Base-by-base conservation (phyloP, 2,797 vertebrate genomes). In the Loris lydekkerianus region DNA sequence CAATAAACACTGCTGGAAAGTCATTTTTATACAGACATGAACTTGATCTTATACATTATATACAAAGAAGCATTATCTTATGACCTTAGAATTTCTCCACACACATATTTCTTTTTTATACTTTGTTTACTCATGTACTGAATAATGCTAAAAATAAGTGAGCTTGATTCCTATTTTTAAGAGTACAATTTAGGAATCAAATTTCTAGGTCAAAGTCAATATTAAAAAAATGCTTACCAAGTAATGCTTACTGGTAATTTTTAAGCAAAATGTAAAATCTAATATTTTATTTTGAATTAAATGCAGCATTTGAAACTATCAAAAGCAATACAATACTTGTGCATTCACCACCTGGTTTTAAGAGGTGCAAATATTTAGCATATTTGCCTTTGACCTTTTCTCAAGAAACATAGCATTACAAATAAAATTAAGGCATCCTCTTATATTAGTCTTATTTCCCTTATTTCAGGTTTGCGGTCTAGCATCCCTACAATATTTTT, bases 1-100 rank as follows among this genome's bases (percentile, higher is more conserved):
- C 37, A 58, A 96, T 70, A 91, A 93, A 89, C 21, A 85, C 69
- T 43, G 31, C 37, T 93, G 70, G 18, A 65, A 95, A 96, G 53
- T 81, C 69, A 60, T 86, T 92, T 93, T 91, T 73, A 10, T 58
- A 46, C 1, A 61, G 67, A 84, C 65, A 58, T 58, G 72, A 77
- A 25, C 76, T 91, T 67, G 83, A 15, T 94, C 65, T n/a, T 67
- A 67, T 3, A 67, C 17, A 67, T 94, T 94, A 81, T 37, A 80
- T 91, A 77, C 10, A 49, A 83, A 80, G 60, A 82, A 87, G 86
- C 3, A 31, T 56, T 58, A 27, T 43, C 63, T 80, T 75, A 43
- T 58, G 85, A 40, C n/a, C 46, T 15, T 89, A 34, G 21, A 75
- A 84, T 80, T 65, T 88, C 37, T 75, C 37, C 43, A 29, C 15